Base-by-base conservation (phyloP, 1,140 invertebrate species). In the Latrodectus geometricus region DNA sequence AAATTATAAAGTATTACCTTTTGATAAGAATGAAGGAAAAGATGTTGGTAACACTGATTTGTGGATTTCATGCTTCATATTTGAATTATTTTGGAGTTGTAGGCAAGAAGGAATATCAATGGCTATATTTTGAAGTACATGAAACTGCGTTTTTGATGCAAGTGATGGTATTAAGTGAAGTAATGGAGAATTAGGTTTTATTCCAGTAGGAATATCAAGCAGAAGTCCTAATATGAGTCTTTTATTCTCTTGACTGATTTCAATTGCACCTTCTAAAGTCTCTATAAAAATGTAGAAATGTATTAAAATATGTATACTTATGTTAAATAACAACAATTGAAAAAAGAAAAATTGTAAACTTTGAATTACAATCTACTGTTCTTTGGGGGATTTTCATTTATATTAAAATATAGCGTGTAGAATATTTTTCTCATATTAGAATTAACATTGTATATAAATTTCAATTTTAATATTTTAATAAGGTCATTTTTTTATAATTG, bases 91-190 rank as follows among this genome's bases (percentile, higher is more conserved):
- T 15, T 4, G n/a, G 54, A 23, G 50, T 11, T 23, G 12, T 49
- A 17, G 14, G 21, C 80, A 83, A 15, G 50, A 20, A 49, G 69
- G 80, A n/a, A 83, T 21, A 14, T 54, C n/a, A 21, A 83, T 48
- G n/a, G 52, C 50, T 14, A 74, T 23, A 83, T 83, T 83, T 61
- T 83, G 52, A 83, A 83, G 74, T 5, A 83, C 69, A 49, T 68
- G 80, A 50, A 61, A 83, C n/a, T 74, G 21, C 11, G 65, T 52
- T 14, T 49, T 35, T n/a, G 77, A 61, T 11, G 49, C 52, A 14
- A 74, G 11, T 49, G 70, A 61, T 35, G 54, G 80, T 14, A 81
- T 11, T 14, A 83, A 50, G 20, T 73, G 70, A 15, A 83, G 8
- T 5, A 83, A 20, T 61, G 80, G 17, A 9, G 52, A 48, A 12